Evolutionary conservation across 2,797 vertebrate genomes (phyloP).

Genomic region (Xenops minutus): DNA sequence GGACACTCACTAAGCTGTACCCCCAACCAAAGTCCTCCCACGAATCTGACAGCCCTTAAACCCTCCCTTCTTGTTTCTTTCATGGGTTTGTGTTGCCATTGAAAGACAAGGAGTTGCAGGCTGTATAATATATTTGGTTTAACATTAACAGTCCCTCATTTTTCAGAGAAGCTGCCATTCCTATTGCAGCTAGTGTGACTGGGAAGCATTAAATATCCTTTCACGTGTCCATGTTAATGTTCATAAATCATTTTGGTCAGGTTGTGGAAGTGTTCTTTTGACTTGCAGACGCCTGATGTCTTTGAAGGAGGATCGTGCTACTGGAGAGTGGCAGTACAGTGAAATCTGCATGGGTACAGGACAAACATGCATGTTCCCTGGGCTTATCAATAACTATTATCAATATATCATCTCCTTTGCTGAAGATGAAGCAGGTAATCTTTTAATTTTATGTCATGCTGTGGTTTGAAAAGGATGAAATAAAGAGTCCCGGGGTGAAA

Average conservation of each 20-base stretch:
- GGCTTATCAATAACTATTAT: conserved; percentile 93
- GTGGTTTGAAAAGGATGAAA: background rate
- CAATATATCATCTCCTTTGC: conserved; percentile 94
- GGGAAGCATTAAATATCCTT: background rate
- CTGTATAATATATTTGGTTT: background rate
- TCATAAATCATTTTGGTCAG: background rate
- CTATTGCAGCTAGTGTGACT: background rate
- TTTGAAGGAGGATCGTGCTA: conserved; percentile 81
- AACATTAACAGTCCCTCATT: background rate
- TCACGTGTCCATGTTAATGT: background rate
- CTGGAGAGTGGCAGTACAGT: conserved; percentile 83
- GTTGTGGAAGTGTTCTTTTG: background rate
- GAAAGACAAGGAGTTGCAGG: background rate
- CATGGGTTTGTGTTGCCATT: background rate
- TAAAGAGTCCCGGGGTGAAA: background rate
- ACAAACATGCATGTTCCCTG: conserved; percentile 89
- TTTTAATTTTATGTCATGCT: background rate
- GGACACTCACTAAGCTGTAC: background rate
- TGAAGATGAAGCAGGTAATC: conserved; percentile 92
- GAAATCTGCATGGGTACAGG: conserved; percentile 94
- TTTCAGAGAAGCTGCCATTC: background rate
- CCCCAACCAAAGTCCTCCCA: background rate
- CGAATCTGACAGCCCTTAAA: background rate
- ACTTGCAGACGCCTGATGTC: conserved; percentile 89
- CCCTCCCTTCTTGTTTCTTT: background rate